Evolutionary conservation across 2,888 invertebrate genomes (phyloP), one percentile per base, ranked within the genome.

Genomic region (Oxycera nigricornis): DNA sequence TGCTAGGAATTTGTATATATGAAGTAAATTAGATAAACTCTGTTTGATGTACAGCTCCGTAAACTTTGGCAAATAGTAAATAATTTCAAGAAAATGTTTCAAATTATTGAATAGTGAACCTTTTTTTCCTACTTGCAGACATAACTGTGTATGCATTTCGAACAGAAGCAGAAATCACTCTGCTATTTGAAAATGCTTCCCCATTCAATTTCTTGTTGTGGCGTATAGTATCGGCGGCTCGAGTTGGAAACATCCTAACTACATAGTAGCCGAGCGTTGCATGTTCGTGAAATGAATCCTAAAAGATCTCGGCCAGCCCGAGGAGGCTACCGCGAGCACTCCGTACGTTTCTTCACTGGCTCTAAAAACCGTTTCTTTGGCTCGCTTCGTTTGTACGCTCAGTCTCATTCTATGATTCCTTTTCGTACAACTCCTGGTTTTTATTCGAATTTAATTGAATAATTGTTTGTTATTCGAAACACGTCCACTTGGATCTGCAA

Each of bases 391-490:
- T 72, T 72, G 57, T 72, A 59, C 59, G 24, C 46, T 59, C 52
- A 50, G 68, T 70, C 70, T 52, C 70, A 70, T 70, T 52, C 70
- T 52, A 22, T 70, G 35, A 70, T 70, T 68, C 30, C 52, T 67
- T 68, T 52, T 22, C 17, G 70, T 52, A 31, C 52, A 70, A 70
- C 41, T 59, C 72, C 57, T 72, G 72, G 59, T 75, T 79, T 81
- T 82, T 82, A 82, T 83, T 81, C 81, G 81, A 81, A 83, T 83
- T 83, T 83, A 83, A 83, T 83, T 83, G 83, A 83, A 83, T 83
- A 83, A 83, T 83, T 83, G 81, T 80, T 82, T 82, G 80, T 80
- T 82, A 81, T 80, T 79, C 81, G 80, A 81, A 82, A 81, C 83
- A 82, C 82, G 79, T 79, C 77, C 59, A 78, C 73, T 72, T 75